Base-by-base conservation (phyloP, 1,140 invertebrate genomes). In the Anoplolepis gracilipes region DNA sequence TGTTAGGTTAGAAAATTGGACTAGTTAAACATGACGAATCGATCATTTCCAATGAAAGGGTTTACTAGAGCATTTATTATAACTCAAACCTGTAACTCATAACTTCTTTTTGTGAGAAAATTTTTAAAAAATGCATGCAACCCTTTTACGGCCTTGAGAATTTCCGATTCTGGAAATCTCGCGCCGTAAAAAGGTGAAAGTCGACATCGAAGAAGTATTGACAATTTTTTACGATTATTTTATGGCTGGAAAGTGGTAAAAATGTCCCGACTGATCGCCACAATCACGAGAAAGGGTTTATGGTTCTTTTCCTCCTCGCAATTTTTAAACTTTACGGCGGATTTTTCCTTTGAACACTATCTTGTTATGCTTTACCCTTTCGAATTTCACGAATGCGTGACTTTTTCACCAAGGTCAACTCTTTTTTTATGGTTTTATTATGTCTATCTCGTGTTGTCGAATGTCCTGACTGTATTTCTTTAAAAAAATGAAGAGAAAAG, bases 11-110 rank as follows among this genome's bases (percentile, higher is more conserved):
- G 1, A 76, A 49, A 69, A 22, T n/a, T n/a, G 67, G 93, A 93
- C 92, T 91, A 91, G 91, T 93, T 85, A 90, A 92, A 90, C 79
- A 91, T 87, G 92, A 93, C 91, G 89, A 90, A 91, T 88, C 92
- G 84, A 87, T 94, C 90, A 95, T 94, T 92, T 94, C 93, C 92
- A 93, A 94, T 94, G 94, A 95, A 94, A 92, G 92, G 92, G 87
- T 93, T 93, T 91, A 90, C 65, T 85, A 72, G 76, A 62, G 11
- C 55, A 64, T 72, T 88, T 73, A 87, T 90, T 91, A 86, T 84
- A 87, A 85, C 87, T 49, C 89, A 82, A 91, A 93, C 93, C 93
- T 72, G 5, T 19, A 49, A 49, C 16, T 49, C 46, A 57, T 33
- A 73, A 3, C 92, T 92, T 94, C 94, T 94, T 87, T 65, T 77